Conservation (phyloP, 2,888 invertebrate genomes). For the Spilosoma lubricipeda region DNA sequence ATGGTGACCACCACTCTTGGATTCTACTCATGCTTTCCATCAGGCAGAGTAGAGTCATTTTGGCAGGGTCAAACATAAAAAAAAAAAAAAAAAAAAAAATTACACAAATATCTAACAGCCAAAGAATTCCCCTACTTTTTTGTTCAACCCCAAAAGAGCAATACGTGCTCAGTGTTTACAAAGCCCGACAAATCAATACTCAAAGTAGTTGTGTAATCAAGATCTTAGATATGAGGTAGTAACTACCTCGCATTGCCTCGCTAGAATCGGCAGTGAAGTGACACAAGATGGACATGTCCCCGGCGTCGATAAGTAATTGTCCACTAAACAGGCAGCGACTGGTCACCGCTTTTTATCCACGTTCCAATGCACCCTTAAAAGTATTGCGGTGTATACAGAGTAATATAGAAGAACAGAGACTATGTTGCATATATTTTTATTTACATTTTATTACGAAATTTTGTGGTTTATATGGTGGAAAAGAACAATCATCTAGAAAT, state of each 20-base stretch:
- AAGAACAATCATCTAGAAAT: no score
- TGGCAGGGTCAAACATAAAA: no score
- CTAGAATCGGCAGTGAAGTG: conserved; percentile 29
- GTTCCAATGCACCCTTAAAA: conserved; percentile 51
- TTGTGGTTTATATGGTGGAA: no score
- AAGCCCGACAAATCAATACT: not conserved
- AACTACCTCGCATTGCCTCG: not conserved
- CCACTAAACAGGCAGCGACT: conserved; percentile 61
- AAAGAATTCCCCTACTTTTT: not conserved
- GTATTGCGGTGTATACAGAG: conserved; percentile 49
- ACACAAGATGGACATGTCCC: conserved; percentile 51
- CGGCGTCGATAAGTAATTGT: conserved; percentile 75
- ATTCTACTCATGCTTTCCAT: no score
- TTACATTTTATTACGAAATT: no score
- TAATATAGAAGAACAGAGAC: conserved; percentile 19
- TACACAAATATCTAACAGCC: no score
- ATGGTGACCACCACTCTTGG: no score
- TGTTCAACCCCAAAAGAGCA: not conserved
- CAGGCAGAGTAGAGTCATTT: no score
- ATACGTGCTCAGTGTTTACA: not conserved
- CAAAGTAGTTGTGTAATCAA: not conserved
- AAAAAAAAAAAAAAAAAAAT: no score
- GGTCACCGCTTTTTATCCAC: conserved; percentile 58
- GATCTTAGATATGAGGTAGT: conserved; percentile 8
- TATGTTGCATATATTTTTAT: not conserved